Evolutionary conservation across 2,113 vertebrate genomes (phyloP), one percentile per base, ranked within the genome.

Genomic region (Notechis scutatus): DNA sequence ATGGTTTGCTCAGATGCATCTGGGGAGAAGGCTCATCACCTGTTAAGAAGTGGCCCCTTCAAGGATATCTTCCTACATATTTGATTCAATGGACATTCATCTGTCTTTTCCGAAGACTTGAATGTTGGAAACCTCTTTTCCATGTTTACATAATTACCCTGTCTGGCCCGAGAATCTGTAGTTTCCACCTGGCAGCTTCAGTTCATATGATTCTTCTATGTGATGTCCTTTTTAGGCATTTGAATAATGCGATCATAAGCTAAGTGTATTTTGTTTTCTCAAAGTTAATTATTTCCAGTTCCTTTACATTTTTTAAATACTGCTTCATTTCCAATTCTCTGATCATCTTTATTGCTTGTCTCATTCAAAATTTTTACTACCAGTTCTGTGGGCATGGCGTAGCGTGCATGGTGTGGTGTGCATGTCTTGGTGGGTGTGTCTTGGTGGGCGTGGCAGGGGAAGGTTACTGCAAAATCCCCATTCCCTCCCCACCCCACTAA

Each of bases 361-460:
- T 81, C 47, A 47, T 47, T 47, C 6, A 47, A 47, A 47, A 47
- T 8, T 50, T 50, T 50, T 50, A 50, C 47, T 50, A 50, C 47
- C 47, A 1, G 8, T 50, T 50, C 47, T 50, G 8, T 50, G 47
- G 47, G 47, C 0, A 50, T 1, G 47, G 47, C 47, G 45, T 45
- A 45, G 45, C 1, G 45, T 45, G 45, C 45, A 5, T 47, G 47
- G 6, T 47, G 47, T 50, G 47, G 47, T 9, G 47, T 1, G 47
- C 1, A 1, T 50, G 47, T 1, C 7, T 8, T 50, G 47, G 8
- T 50, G 47, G 7, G 47, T 0, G 7, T 50, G 8, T 7, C 1
- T 8, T 50, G 47, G 47, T 9, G 47, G 7, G 47, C 47, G 0
- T 50, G 47, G 47, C 47, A 50, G 47, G 47, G 47, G 47, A 50